Percentiles rank a stretch among this genome's conserved stretches.
Conservation (phyloP, 2,888 invertebrate genomes). For the Heterodera filipjevi region DNA sequence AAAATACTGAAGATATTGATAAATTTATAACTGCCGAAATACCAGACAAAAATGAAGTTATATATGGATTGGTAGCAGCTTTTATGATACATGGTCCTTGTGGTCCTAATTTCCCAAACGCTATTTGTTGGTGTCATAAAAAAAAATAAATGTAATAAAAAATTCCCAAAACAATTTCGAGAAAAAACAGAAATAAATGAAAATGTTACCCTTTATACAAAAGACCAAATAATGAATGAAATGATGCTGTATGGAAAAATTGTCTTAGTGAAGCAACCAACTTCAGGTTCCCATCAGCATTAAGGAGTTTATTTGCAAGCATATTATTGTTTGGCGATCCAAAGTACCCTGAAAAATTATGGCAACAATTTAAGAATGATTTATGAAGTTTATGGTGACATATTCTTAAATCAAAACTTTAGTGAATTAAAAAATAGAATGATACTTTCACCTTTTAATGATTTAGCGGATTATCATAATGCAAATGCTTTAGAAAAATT, state of each 20-base stretch:
- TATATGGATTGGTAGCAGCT: background rate
- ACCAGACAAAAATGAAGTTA: background rate
- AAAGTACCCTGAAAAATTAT: slow-evolving; percentile 24
- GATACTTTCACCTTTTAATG: slow-evolving; percentile 15
- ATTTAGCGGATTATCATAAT: background rate
- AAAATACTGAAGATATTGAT: background rate
- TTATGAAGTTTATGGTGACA: slow-evolving; percentile 26
- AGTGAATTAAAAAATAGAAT: background rate
- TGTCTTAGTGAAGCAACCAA: slow-evolving; percentile 5
- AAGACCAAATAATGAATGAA: background rate
- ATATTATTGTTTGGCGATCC: slow-evolving; percentile 32
- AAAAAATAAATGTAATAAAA: too few relatives aligned
- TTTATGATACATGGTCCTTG: background rate
- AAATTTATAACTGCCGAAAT: background rate
- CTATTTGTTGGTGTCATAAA: background rate
- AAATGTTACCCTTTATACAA: background rate
- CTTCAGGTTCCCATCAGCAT: background rate
- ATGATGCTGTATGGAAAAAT: slow-evolving; percentile 8
- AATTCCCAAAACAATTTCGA: too few relatives aligned
- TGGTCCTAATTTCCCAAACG: background rate
- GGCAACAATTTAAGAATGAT: slow-evolving; percentile 30
- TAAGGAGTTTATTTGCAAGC: slow-evolving; percentile 23
- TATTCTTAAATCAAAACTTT: background rate
- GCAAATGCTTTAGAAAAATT: background rate
- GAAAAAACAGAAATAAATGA: too few relatives aligned